Conservation (phyloP, 2,888 invertebrate genomes). For the Calephelis perditalis region DNA sequence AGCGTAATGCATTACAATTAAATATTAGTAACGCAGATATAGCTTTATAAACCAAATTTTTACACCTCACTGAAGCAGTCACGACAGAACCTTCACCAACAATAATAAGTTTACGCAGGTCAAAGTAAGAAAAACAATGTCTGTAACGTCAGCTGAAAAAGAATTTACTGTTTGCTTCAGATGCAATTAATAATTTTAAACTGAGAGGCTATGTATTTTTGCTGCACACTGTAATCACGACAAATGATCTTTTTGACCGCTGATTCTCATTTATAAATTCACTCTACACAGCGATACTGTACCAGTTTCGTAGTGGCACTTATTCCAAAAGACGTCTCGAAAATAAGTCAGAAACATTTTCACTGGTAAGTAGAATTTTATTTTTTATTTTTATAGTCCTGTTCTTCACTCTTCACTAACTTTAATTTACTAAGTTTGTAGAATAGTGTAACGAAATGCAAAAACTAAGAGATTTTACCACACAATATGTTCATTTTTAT, state of each 20-base stretch:
- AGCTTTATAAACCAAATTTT: too few species aligned
- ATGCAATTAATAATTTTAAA: background rate
- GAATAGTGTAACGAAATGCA: slow-evolving; percentile 2
- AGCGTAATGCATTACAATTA: too few species aligned
- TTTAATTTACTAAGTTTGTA: background rate
- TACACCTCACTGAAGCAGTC: background rate
- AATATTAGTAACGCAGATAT: too few species aligned
- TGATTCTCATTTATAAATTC: background rate
- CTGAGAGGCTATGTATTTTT: background rate
- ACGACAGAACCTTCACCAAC: slow-evolving; percentile 4
- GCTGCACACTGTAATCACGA: background rate
- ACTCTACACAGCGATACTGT: background rate
- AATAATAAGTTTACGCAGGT: slow-evolving; percentile 4
- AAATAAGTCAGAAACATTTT: background rate
- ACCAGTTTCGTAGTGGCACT: background rate
- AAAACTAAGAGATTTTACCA: background rate
- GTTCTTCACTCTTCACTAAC: slow-evolving; percentile 5
- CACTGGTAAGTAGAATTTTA: slow-evolving; percentile 4
- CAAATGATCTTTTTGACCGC: slow-evolving; percentile 1
- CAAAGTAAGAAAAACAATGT: background rate
- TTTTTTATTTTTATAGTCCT: background rate
- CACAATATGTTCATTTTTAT: background rate
- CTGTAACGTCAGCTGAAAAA: slow-evolving; percentile 6
- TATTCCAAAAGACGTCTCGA: background rate
- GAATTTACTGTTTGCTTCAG: background rate